Evolutionary conservation across 92 coral and sea anemone species (phyloP).

Genomic region (Heliopora coerulea): DNA sequence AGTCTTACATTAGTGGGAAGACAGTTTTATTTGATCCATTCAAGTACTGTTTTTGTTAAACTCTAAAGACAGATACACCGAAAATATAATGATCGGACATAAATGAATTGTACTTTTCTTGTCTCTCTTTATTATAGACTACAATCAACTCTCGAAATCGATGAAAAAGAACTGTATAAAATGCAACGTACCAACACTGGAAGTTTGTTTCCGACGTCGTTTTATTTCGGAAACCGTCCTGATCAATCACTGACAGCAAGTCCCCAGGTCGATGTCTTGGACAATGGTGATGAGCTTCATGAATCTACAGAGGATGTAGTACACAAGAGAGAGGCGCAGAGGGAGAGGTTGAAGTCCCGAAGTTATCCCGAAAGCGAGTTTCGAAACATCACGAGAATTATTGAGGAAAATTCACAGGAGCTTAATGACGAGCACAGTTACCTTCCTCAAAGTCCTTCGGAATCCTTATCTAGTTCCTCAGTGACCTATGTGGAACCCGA

Average conservation of each 20-base stretch:
- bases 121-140: slow-evolving; percentile 8
- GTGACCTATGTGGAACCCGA: neutral
- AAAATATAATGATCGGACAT: too few relatives aligned
- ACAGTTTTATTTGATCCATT: too few relatives aligned
- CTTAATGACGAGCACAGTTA: neutral
- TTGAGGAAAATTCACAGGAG: neutral
- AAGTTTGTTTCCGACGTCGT: slow-evolving; percentile 29
- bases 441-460: neutral
- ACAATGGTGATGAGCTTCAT: neutral
- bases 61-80: too few relatives aligned
- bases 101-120: too few relatives aligned
- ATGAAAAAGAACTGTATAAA: slow-evolving; percentile 31
- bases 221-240: neutral
- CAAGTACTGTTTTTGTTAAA: too few relatives aligned
- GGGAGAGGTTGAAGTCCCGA: slow-evolving; percentile 4
- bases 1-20: too few relatives aligned
- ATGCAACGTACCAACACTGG: slow-evolving; percentile 34
- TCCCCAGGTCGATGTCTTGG: neutral
- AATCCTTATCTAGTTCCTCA: neutral
- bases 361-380: slow-evolving; percentile 40
- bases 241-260: neutral
- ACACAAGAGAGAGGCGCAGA: neutral
- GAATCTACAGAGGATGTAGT: neutral
- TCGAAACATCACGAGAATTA: slow-evolving; percentile 11
- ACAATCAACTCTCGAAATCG: slow-evolving; percentile 17